Evolutionary conservation across 2,797 vertebrate species (phyloP).

Genomic region (Clarias fuscus): DNA sequence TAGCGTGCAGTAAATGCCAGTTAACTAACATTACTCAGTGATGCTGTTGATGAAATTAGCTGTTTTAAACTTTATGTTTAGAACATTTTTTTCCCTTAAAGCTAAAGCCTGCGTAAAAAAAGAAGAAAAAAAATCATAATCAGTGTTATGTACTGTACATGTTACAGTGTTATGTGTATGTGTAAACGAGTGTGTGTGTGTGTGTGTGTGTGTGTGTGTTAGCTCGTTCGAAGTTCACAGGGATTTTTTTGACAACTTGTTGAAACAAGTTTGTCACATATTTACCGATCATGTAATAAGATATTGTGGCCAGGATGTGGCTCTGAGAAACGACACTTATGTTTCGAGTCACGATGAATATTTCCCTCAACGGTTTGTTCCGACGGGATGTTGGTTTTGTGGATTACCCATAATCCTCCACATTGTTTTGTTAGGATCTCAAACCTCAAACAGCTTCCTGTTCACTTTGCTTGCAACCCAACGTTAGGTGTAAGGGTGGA

Average conservation of each 20-base stretch:
- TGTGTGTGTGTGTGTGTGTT: not conserved
- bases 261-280: not conserved
- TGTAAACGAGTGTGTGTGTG: too few species aligned
- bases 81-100: not conserved
- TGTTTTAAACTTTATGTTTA: not conserved
- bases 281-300: not conserved
- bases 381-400: not conserved
- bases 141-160: not conserved
- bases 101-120: too few species aligned
- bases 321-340: not conserved
- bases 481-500: not conserved
- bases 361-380: not conserved
- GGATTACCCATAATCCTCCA: constrained; percentile 4
- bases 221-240: not conserved
- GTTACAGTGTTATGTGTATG: not conserved
- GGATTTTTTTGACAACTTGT: not conserved
- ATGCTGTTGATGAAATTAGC: not conserved
- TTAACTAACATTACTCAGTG: not conserved
- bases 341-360: not conserved
- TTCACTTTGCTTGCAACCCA: not conserved
- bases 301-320: constrained; percentile 15
- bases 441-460: not conserved
- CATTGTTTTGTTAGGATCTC: not conserved
- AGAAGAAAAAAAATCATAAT: too few species aligned
- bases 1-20: not conserved